Base-by-base conservation (phyloP, 2,888 invertebrate species). In the Thereva unica region DNA sequence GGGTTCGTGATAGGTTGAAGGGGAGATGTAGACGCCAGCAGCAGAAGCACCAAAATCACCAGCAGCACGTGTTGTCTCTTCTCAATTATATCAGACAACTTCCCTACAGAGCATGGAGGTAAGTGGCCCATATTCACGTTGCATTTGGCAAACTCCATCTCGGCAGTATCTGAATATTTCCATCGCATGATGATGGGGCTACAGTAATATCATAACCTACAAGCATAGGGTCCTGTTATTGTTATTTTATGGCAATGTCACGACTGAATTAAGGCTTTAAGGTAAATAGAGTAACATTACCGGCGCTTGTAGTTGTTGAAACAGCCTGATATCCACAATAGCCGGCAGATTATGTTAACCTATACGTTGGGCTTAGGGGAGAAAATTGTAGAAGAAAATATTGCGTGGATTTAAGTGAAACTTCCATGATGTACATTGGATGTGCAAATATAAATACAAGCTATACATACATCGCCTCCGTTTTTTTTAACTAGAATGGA, bases 61-160 rank as follows among this genome's bases (percentile, higher is more conserved):
- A 23, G 45, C 44, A 45, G 47, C 57, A 59, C 57, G 47, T 59
- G 57, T 59, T 23, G 44, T 35, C 47, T 59, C 10, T 59, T 45
- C 47, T 59, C 57, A 57, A 57, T 57, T 57, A 57, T 47, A 57
- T 34, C 45, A 57, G 57, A 57, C 47, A 12, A 35, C 57, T 45
- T 37, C 44, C 23, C 35, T 37, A 45, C 35, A 45, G 57, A 45
- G 47, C 47, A 23, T 9, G 7, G 45, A 45, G 10, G 6, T 55
- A 56, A 56, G 56, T 56, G 56, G 56, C 34, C 42, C 42, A 23
- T 42, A 56, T 56, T 56, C 56, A 45, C 10, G 57, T 45, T 57
- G 57, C 57, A 57, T 57, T 44, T 47, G 41, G 37, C 37, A 23
- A 47, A 37, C 38, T n/a, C 57, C 47, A 50, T 47, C 44, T 37